These are phyloP conservation scores for Thereva nobilitata DNA, from an alignment of 2,888 invertebrate genomes.

Conservation along the genomic window DNA sequence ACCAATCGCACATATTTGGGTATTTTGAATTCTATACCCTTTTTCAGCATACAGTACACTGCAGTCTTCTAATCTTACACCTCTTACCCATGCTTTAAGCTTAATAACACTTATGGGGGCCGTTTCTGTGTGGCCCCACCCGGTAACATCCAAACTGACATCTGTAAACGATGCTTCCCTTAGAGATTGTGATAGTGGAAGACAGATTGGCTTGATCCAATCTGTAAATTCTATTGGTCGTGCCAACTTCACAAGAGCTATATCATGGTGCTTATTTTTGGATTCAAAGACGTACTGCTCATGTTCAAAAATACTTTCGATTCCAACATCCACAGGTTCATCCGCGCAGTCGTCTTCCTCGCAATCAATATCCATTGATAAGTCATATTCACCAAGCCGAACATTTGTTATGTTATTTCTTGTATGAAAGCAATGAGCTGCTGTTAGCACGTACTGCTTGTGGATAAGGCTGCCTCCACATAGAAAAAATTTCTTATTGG, in stretches of 20 bases:
- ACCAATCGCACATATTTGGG: slow-evolving; percentile 68
- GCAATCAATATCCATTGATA: slow-evolving; percentile 65
- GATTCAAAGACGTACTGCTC: slow-evolving; percentile 65
- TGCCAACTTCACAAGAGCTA: slow-evolving; percentile 70
- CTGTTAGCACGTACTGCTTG: slow-evolving; percentile 70
- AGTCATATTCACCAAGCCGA: slow-evolving; percentile 61
- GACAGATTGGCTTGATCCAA: slow-evolving; percentile 65
- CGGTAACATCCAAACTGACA: slow-evolving; percentile 62
- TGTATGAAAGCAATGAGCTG: slow-evolving; percentile 74
- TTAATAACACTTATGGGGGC: slow-evolving; percentile 60
- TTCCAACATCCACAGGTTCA: slow-evolving; percentile 63
- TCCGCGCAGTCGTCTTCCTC: slow-evolving; percentile 65
- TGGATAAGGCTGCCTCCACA: slow-evolving; percentile 76
- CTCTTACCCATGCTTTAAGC: slow-evolving; percentile 60
- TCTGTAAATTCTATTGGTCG: slow-evolving; percentile 62
- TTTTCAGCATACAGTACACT: slow-evolving; percentile 60
- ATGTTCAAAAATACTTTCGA: slow-evolving; percentile 69
- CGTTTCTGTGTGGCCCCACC: slow-evolving; percentile 69
- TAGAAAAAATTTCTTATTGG: slow-evolving; percentile 64
- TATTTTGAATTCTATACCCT: slow-evolving; percentile 58
- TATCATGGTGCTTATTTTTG: slow-evolving; percentile 68
- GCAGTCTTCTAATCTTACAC: slow-evolving; percentile 60
- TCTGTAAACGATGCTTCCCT: slow-evolving; percentile 56
- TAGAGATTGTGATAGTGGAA: slow-evolving; percentile 58
- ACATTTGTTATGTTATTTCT: slow-evolving; percentile 61